phyloP scores from a whole-genome alignment of 2,888 invertebrate genomes.

The Protonemura montana region DNA sequence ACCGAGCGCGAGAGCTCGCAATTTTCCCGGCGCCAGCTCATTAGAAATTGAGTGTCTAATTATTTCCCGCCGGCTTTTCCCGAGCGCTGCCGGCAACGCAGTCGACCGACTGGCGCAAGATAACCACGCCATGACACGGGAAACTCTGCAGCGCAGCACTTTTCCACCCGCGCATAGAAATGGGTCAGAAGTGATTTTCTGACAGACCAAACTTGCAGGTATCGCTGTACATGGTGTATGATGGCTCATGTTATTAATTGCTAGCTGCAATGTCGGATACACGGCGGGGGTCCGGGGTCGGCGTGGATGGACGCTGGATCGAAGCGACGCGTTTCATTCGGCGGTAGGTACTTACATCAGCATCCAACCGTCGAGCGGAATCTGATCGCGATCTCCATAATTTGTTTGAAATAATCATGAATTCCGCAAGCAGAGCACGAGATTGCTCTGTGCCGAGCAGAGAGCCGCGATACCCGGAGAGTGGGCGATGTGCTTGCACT shows the following conservation, averaged over 20 bases:
- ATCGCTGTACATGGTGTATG: neutral
- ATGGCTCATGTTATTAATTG: neutral
- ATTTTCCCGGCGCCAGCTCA: neutral
- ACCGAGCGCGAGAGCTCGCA: neutral
- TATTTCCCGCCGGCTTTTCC: neutral
- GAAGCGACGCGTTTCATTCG: neutral
- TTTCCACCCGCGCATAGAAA: neutral
- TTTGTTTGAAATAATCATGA: neutral
- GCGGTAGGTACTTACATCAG: neutral
- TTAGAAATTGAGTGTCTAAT: conserved; percentile 12
- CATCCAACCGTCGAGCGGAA: neutral
- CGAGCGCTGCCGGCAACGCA: neutral
- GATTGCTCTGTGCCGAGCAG: neutral
- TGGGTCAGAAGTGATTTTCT: neutral
- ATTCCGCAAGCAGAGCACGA: neutral
- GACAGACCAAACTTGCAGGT: neutral
- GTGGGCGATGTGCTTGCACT: no score
- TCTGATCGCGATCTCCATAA: neutral
- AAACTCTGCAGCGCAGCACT: neutral
- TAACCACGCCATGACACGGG: no score
- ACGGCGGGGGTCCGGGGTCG: no score
- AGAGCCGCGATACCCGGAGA: neutral
- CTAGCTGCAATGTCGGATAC: no score
- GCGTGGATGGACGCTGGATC: no score
- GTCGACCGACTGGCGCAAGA: no score